Evolutionary conservation across 1,140 invertebrate species (phyloP), one percentile per base, ranked within the genome.

Genomic region (Armadillidium nasatum): DNA sequence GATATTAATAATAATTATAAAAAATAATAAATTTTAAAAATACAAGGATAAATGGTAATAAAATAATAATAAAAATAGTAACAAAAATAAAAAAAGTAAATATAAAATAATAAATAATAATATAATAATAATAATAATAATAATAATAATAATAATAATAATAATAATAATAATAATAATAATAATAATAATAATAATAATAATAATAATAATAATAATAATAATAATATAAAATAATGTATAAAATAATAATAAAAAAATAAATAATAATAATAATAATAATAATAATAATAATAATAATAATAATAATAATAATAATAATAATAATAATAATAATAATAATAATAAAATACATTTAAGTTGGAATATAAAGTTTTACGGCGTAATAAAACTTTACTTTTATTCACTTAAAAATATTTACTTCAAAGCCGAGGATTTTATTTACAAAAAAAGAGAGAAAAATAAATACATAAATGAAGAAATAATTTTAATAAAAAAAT

Each of bases 111-210:
- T 60, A 60, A 54, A 60, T 60, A 60, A 60, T n/a, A n/a, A 60
- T 15, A 60, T 60, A 60, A 60, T 60, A 60, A 60, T 60, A 21
- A 60, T 60, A 60, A 60, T 60, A 60, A 60, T 33, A 33, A 33
- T 33, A 33, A 33, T 33, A 33, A 33, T 33, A 33, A 33, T 33
- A 33, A 33, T 33, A 33, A 33, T 60, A 1, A 60, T 60, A 60
- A 60, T 60, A 60, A 60, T 60, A 60, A 60, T 60, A 60, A 60
- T 60, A 60, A 60, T 60, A 60, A 60, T 60, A 60, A 60, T 60
- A 60, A 60, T 60, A 60, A 60, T 60, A 60, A 60, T 60, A 60
- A 60, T 60, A 60, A 60, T 60, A 60, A 60, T 60, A 60, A 60
- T 60, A 60, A 60, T 60, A 60, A 60, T 60, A 60, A 60, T 60